Evolutionary conservation across 92 coral and sea anemone species (phyloP).

Genomic region (Epizoanthus stellaris): DNA sequence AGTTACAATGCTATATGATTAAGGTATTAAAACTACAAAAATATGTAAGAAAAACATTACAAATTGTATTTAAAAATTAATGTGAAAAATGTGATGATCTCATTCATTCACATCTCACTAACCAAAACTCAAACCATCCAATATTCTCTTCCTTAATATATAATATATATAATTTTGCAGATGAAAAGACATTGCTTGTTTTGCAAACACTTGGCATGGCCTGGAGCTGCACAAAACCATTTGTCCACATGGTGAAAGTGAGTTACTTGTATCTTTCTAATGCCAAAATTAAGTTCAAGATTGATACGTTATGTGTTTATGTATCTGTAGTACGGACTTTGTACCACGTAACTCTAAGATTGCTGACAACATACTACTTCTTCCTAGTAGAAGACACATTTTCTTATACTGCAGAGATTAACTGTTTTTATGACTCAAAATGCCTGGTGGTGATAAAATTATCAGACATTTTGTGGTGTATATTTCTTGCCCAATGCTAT

Average conservation of each 20-base stretch:
- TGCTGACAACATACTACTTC: background rate
- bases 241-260: constrained; percentile 19
- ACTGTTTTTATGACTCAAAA: background rate
- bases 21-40: constrained; percentile 1
- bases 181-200: constrained; percentile 20
- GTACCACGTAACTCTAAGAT: constrained; percentile 8
- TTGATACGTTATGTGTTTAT: constrained; percentile 1
- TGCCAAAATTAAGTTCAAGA: constrained; percentile 18
- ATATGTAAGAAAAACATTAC: background rate
- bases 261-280: constrained; percentile 15
- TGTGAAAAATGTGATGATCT: too few relatives aligned
- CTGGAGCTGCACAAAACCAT: constrained; percentile 21
- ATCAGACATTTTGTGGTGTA: background rate
- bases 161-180: background rate
- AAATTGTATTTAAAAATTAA: too few relatives aligned
- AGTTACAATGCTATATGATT: constrained; percentile 12
- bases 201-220: constrained; percentile 11
- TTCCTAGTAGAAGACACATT: constrained; percentile 1
- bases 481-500: constrained; percentile 9
- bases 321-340: constrained; percentile 12
- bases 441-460: constrained; percentile 7
- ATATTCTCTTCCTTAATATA: constrained; percentile 1
- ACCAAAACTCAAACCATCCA: too few relatives aligned
- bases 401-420: constrained; percentile 7
- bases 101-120: too few relatives aligned